Evolutionary conservation across 2,797 vertebrate genomes (phyloP).

Genomic region (Acanthurus leucopareius): DNA sequence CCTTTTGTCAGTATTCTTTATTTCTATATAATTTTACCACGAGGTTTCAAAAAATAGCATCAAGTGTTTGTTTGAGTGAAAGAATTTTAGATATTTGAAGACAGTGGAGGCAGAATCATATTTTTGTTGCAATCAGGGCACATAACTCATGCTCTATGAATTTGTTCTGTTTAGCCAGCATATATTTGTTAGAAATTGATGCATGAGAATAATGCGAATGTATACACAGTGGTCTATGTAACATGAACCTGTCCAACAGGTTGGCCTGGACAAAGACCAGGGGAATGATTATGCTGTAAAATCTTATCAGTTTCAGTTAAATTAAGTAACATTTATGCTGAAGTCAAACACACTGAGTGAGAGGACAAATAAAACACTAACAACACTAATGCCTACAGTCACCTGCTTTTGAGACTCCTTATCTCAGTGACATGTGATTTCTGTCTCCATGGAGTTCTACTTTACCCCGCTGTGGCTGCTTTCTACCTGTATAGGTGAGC

Average conservation of each 20-base stretch:
- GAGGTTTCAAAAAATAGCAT: not conserved
- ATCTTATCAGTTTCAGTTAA: constrained; percentile 1
- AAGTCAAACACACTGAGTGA: not conserved
- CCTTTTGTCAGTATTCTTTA: not conserved
- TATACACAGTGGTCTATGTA: not conserved
- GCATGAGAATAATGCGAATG: constrained; percentile 1
- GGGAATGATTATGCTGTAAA: not conserved
- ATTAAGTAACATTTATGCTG: not conserved
- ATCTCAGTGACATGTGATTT: constrained; percentile 59
- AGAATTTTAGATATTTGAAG: not conserved
- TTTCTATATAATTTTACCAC: not conserved
- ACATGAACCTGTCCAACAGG: constrained; percentile 15
- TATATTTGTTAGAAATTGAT: not conserved
- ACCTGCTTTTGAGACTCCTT: constrained; percentile 59
- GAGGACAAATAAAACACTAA: constrained; percentile 17
- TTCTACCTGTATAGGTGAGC: constrained; percentile 39
- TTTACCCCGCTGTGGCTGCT: constrained; percentile 21
- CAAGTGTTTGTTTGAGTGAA: not conserved
- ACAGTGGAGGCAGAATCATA: no score
- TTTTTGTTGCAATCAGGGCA: not conserved
- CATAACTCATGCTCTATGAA: not conserved
- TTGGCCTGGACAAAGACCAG: not conserved
- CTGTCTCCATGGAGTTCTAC: constrained; percentile 58
- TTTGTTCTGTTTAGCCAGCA: not conserved
- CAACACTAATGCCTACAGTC: constrained; percentile 43